phyloP scores from a whole-genome alignment of 2,797 vertebrate genomes.

The Spinus pinus region DNA sequence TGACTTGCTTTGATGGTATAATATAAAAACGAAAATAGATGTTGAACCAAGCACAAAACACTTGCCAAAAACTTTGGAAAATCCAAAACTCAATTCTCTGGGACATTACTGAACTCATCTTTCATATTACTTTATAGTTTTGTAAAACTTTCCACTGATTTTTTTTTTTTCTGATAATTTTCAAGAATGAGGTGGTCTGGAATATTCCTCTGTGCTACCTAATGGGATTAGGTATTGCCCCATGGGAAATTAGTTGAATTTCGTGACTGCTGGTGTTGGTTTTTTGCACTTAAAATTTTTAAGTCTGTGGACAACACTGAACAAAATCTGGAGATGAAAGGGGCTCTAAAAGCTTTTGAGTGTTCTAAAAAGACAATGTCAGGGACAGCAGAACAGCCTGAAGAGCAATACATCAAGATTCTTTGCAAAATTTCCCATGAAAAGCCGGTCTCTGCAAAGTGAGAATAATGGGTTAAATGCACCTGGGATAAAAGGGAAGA shows the following conservation, averaged over 20 bases:
- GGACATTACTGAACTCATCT: neutral
- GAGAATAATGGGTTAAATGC: neutral
- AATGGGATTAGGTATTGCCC: neutral
- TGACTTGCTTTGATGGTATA: neutral
- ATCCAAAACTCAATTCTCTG: neutral
- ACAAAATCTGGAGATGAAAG: neutral
- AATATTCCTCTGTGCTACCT: neutral
- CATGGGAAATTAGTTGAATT: neutral
- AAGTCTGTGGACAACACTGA: neutral
- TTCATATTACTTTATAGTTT: neutral
- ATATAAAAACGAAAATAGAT: neutral
- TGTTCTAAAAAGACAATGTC: accelerated
- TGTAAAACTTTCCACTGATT: neutral
- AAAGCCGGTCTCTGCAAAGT: neutral
- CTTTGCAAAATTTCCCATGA: neutral
- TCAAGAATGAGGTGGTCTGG: neutral
- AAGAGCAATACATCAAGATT: neutral
- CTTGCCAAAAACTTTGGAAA: neutral
- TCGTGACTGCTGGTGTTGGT: neutral
- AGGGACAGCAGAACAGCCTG: neutral
- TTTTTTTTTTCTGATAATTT: neutral
- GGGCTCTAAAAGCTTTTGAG: neutral
- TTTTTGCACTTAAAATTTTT: neutral
- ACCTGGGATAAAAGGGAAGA: neutral
- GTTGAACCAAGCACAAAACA: neutral